phyloP scores from a whole-genome alignment of 1,140 invertebrate genomes.

The Himalopsyche phryganea region DNA sequence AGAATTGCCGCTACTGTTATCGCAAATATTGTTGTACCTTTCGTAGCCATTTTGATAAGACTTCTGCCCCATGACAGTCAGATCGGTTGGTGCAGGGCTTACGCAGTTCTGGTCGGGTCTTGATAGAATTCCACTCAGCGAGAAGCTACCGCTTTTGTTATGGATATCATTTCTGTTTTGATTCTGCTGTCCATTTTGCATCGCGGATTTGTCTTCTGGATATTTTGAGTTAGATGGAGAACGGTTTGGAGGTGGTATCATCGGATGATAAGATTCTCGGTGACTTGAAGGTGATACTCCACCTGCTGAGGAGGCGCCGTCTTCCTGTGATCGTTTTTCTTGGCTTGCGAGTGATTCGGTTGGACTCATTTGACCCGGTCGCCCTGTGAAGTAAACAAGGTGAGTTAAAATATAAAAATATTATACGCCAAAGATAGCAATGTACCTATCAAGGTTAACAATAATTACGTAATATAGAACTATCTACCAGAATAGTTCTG shows the following conservation, averaged over 20 bases:
- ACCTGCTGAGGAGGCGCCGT: slow-evolving; percentile 4
- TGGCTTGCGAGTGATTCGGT: slow-evolving; percentile 19
- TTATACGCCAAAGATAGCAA: no score
- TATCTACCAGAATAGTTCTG: no score
- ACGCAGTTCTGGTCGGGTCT: slow-evolving; percentile 12
- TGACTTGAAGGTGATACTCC: slow-evolving; percentile 7
- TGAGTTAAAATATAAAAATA: no score
- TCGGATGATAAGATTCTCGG: slow-evolving; percentile 20
- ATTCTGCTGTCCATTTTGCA: slow-evolving; percentile 6
- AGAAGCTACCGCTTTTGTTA: slow-evolving; percentile 20
- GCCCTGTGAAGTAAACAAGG: no score
- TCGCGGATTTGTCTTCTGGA: slow-evolving; percentile 15
- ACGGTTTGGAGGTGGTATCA: not conserved
- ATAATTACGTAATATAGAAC: no score
- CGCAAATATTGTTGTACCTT: slow-evolving; percentile 37
- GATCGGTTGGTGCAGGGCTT: slow-evolving; percentile 46
- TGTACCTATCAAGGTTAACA: no score
- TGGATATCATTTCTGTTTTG: slow-evolving; percentile 1
- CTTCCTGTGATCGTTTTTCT: slow-evolving; percentile 19
- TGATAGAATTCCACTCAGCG: slow-evolving; percentile 24
- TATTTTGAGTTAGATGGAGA: slow-evolving; percentile 18
- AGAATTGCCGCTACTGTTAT: slow-evolving; percentile 37
- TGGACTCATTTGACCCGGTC: slow-evolving; percentile 25
- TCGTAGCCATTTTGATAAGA: slow-evolving; percentile 19
- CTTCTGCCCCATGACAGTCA: slow-evolving; percentile 38